Base-by-base conservation (phyloP, 2,888 invertebrate genomes). In the Eupithecia subfuscata region DNA sequence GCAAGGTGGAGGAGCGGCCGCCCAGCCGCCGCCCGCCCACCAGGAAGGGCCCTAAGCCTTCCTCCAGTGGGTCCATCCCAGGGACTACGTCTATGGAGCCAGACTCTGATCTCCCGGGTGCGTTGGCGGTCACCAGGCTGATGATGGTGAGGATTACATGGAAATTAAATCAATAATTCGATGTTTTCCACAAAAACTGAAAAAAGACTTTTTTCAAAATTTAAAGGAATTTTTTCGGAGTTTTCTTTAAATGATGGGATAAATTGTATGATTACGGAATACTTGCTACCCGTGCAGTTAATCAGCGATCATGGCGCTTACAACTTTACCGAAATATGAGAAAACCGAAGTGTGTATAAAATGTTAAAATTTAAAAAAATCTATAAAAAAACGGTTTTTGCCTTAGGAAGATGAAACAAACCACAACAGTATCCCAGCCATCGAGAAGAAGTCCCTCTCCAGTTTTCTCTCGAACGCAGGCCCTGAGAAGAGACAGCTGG, bases 401-500 rank as follows among this genome's bases (percentile, higher is more conserved):
- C 14, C 40, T 1, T 5, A 81, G 81, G 77, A 75, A 63, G 72
- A 77, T 5, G 67, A 71, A 14, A 12, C 74, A 3, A 60, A 70
- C 22, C 68, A 77, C 3, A 84, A 56, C 52, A 56, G 79, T 3
- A 82, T 87, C 37, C 83, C 90, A 64, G 81, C 89, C 0, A 72
- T 90, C 7, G 91, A 94, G 67, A 84, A 83, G 70, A 93, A 92
- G 78, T 86, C 94, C 0, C 79, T 95, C 14, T 79, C 89, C 0
- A 87, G 85, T 3, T 90, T 93, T 67, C 63, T 92, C 30, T 73
- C 84, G 8, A 86, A 87, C 71, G 80, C 88, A 22, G 78, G 95
- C 0, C 88, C 95, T 0, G 97, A 97, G 80, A 96, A 96, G 92
- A 95, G 95, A 82, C 96, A 96, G 79, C 92, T 97, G 73, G 96